Evolutionary conservation across 2,797 vertebrate species (phyloP).

Genomic region (Premnoplex brunnescens): DNA sequence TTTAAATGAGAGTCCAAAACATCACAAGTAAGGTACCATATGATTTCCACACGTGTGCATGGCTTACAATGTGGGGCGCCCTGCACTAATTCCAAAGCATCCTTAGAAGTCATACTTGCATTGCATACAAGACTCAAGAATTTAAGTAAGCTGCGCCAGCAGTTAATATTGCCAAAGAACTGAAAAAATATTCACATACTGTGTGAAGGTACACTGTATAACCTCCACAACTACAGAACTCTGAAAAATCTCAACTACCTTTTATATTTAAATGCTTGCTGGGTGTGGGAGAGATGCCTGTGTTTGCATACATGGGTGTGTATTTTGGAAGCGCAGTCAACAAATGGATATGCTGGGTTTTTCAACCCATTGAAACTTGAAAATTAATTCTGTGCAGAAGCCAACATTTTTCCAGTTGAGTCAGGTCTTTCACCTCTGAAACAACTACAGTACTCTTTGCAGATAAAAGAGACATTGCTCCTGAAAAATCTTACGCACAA

Average conservation of each 20-base stretch:
- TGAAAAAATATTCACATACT: not conserved
- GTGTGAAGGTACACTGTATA: not conserved
- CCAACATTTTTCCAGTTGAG: not conserved
- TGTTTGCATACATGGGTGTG: accelerated
- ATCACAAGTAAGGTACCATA: not conserved
- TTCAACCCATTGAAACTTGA: not conserved
- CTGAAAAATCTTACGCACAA: not conserved
- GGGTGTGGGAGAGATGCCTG: not conserved
- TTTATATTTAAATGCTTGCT: not conserved
- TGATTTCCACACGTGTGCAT: not conserved
- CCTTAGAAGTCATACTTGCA: not conserved
- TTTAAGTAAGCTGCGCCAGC: not conserved
- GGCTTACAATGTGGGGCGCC: not conserved
- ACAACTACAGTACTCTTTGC: not conserved
- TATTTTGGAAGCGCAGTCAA: not conserved
- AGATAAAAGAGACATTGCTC: not conserved
- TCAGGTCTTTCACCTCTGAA: not conserved
- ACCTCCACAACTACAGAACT: not conserved
- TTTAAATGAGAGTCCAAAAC: not conserved
- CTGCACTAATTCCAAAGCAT: not conserved
- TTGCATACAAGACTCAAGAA: not conserved
- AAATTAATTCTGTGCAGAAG: not conserved
- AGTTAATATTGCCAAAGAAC: not conserved
- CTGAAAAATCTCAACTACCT: not conserved
- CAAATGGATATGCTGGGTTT: not conserved